Base-by-base conservation (phyloP, 2,797 vertebrate species). In the Columba guinea region DNA sequence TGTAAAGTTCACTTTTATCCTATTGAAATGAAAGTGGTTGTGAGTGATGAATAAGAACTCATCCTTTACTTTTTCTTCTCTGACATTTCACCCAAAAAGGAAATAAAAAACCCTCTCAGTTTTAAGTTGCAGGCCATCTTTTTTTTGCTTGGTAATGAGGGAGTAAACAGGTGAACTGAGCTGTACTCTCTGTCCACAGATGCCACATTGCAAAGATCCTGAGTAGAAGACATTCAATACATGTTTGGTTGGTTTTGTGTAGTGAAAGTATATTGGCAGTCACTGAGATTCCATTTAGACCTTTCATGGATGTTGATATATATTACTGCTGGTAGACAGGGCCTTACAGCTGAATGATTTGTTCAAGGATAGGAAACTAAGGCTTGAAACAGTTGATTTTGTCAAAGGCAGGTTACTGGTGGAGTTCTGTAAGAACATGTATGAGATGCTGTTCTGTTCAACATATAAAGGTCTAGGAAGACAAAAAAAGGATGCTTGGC, bases 21-120 rank as follows among this genome's bases (percentile, higher is more conserved):
- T 95, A 32, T 95, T 93, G 87, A 92, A 96, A 90, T 91, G 44
- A 91, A 96, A 91, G 90, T 79, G 24, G 13, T 53, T 90, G 4
- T 81, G 30, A 69, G 26, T 69, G 51, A 89, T 90, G 73, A 96
- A 35, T 94, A 68, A 80, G 68, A 93, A 48, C 27, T 92, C n/a
- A 58, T 95, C 23, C 82, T 95, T 87, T 58, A 53, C 14, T 24
- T 55, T 85, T 92, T 63, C 27, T 75, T 11, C 15, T 55, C 49
- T 82, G 44, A 2, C 53, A 89, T 95, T 78, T 53, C 63, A 93
- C 52, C 14, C 1, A 13, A 90, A 95, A 73, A 83, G 39, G 52
- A 91, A 91, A 37, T 41, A 71, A 69, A 64, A 93, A 80, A 41
- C 34, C 7, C 28, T 91, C 18, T 70, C 91, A 5, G 2, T 83